Base-by-base conservation (phyloP, 2,113 vertebrate species). In the Addax nasomaculatus region DNA sequence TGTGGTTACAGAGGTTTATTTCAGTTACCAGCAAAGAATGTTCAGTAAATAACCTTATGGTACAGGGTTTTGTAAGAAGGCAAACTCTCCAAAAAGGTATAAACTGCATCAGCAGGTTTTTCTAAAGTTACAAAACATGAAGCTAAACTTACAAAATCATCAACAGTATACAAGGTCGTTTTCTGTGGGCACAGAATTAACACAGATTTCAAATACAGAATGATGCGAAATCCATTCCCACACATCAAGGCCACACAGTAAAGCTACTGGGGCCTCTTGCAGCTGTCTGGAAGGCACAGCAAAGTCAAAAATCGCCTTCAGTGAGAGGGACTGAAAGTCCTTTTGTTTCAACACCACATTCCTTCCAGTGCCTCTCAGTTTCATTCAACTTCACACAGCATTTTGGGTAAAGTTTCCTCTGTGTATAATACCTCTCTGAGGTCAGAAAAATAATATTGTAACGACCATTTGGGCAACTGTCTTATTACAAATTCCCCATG, bases 331-430 rank as follows among this genome's bases (percentile, higher is more conserved):
- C 97, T 85, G 30, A 79, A 92, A 96, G 73, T 92, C 79, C 86
- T 96, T 96, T 95, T 93, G 76, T 95, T 93, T 96, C 91, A 92
- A 92, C 0, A 6, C 47, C 73, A 55, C 84, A 79, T 90, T 96
- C 87, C 73, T 95, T 91, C 60, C 51, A 92, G 70, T 13, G 60
- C 83, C 73, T 97, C 86, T 95, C 64, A 36, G 90, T 79, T 95
- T 95, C 47, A 0, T 96, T 93, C 89, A 87, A 33, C 8, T 9
- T 60, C 60, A 47, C 83, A 49, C 21, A 62, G 70, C 36, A 85
- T 58, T 96, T 96, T 86, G 76, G 90, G 92, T 70, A 80, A 96
- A 83, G 45, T 23, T 80, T 29, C 57, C 67, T 92, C 83, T 79
- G 39, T 51, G 70, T 80, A 27, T 92, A 96, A 90, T 70, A 79